Conservation (phyloP, 2,113 vertebrate genomes). For the Saccopteryx bilineata region DNA sequence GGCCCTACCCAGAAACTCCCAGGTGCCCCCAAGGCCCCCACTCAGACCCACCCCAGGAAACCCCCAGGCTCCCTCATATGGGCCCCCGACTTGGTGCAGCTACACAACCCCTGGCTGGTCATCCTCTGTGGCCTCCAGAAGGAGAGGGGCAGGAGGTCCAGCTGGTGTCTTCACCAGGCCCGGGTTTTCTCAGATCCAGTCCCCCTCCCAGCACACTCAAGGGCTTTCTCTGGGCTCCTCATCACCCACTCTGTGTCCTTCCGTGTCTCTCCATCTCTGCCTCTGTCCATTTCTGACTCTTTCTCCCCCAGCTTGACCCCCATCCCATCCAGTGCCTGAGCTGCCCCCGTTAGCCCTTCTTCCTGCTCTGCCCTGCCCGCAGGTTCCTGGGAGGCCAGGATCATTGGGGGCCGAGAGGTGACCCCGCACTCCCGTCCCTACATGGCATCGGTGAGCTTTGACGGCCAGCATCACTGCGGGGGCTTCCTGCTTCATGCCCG, state of each 20-base stretch:
- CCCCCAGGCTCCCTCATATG: background rate
- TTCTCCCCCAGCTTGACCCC: accelerated
- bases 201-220: background rate
- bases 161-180: background rate
- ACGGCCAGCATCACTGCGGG: slow-evolving; percentile 80
- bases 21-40: background rate
- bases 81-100: accelerated
- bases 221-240: accelerated
- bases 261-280: background rate
- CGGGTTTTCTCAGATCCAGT: background rate
- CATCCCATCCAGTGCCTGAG: background rate
- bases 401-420: slow-evolving; percentile 88
- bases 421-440: slow-evolving; percentile 91
- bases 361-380: background rate
- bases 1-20: background rate
- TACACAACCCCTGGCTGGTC: no score
- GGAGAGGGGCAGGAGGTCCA: background rate
- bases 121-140: background rate
- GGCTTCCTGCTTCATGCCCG: slow-evolving; percentile 84
- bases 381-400: slow-evolving; percentile 84
- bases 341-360: no score
- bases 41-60: background rate
- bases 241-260: background rate
- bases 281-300: background rate
- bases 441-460: slow-evolving; percentile 88